Conservation (phyloP, 2,888 invertebrate genomes). For the Andrena dorsata region DNA sequence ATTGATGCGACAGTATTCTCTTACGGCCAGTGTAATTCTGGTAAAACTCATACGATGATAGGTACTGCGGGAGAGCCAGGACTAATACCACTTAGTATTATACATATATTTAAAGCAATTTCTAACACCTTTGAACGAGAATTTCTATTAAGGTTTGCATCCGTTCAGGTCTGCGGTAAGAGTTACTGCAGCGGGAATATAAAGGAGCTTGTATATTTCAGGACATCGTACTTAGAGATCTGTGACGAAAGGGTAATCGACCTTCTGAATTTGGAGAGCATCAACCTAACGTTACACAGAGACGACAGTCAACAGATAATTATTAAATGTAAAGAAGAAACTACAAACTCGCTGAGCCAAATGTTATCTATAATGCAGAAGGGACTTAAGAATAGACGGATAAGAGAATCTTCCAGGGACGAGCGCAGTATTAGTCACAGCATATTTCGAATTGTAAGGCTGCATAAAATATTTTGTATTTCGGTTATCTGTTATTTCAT, state of each 20-base stretch:
- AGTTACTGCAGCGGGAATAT: not conserved
- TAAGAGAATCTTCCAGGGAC: constrained; percentile 94
- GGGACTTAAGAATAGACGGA: constrained; percentile 90
- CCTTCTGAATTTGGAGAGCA: constrained; percentile 88
- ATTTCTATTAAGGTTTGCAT: constrained; percentile 89
- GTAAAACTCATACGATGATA: constrained; percentile 94
- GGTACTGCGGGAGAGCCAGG: constrained; percentile 90
- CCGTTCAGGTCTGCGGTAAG: not conserved
- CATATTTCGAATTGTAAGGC: constrained; percentile 93
- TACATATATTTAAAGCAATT: constrained; percentile 90
- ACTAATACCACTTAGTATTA: constrained; percentile 91
- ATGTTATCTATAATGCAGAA: constrained; percentile 87
- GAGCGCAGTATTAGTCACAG: constrained; percentile 94
- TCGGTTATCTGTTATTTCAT: not conserved
- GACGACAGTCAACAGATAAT: constrained; percentile 87
- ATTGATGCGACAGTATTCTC: constrained; percentile 96
- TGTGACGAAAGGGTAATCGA: constrained; percentile 94
- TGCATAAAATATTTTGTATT: constrained; percentile 19
- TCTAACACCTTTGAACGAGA: constrained; percentile 88
- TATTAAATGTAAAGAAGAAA: constrained; percentile 89
- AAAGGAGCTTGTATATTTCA: constrained; percentile 76
- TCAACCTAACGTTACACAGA: constrained; percentile 89
- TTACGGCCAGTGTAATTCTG: constrained; percentile 96
- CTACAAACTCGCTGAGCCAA: constrained; percentile 88
- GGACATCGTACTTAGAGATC: constrained; percentile 94